Base-by-base conservation (phyloP, 2,797 vertebrate genomes). In the Macrochelys suwanniensis region DNA sequence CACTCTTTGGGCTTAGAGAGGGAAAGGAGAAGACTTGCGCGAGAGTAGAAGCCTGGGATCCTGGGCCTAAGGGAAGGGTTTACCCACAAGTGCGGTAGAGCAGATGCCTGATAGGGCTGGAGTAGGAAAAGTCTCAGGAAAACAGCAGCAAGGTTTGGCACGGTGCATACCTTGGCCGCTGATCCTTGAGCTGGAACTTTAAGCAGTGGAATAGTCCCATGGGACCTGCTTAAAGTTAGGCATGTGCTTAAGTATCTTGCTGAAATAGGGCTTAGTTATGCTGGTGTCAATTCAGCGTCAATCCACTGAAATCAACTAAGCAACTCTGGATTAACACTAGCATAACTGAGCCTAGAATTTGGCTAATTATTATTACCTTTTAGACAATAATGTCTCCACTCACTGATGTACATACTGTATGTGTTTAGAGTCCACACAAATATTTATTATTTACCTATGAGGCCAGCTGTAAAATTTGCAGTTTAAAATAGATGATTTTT, bases 401-500 rank as follows among this genome's bases (percentile, higher is more conserved):
- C 92, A 80, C 2, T 23, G 77, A 91, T 49, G 51, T 2, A 82
- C 9, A 56, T 21, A 82, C 2, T 82, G 28, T 7, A 8, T 42
- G 49, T 51, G 4, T 19, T n/a, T 1, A 16, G 78, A 16, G 56
- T 90, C 17, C 53, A 59, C 56, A 85, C 84, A 56, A 65, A 2
- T 6, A 45, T 56, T 50, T 1, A 0, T 0, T 37, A 82, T 9
- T 81, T 81, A 87, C 13, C 21, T 25, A 11, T 93, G 16, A 82
- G 85, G 85, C 83, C 25, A 54, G n/a, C 54, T 3, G 90, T 74
- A 94, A 82, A 84, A 7, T 3, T 17, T 87, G 10, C 65, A n/a
- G 71, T 4, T 74, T n/a, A 31, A 87, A 85, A 90, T 11, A 26
- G 47, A 37, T 10, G 71, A 25, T 87, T 96, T 82, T 91, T 45